Base-by-base conservation (phyloP, 2,113 vertebrate genomes). In the Pteropus alecto region DNA sequence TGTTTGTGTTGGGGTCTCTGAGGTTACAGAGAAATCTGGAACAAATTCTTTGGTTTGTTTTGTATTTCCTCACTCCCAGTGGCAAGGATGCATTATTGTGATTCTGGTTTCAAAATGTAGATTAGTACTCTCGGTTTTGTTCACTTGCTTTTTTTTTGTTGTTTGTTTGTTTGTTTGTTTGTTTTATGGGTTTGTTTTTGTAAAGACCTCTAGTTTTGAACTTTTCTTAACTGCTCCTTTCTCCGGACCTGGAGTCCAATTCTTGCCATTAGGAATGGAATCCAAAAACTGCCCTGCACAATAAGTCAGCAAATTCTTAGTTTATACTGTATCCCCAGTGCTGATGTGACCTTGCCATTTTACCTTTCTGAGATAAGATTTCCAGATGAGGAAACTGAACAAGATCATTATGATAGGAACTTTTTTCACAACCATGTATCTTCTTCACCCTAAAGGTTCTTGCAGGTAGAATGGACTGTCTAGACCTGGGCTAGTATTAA, bases 401-500 rank as follows among this genome's bases (percentile, higher is more conserved):
- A 18, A 63, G 14, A 38, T 73, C 46, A 46, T 30, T 65, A 24
- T 12, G 43, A 58, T 84, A 15, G 35, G 35, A 43, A 70, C 12
- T 95, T 89, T 46, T 63, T 81, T 21, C 19, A 60, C 8, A 88
- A 1, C 5, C 58, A n/a, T 0, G 0, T 61, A 28, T 11, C 9
- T 87, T 58, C n/a, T 93, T 24, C 35, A 48, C 18, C n/a, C 2
- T 18, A 58, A 60, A 35, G 10, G 63, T 76, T 85, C 38, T 51
- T 85, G 7, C 12, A 19, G 1, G 28, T 61, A 18, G 7, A 46
- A 15, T 65, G 73, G 28, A 35, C 46, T 95, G 87, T 97, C 81
- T 89, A 95, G 90, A 86, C 46, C 89, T 97, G 91, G 88, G 61
- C 97, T 93, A 82, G 95, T 63, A 51, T 70, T 94, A 76, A 93